A percentile compares a stretch with the other conserved stretches of the same genome.
phyloP scores from a whole-genome alignment of 2,797 vertebrate species.

The Sebastes steindachneri region DNA sequence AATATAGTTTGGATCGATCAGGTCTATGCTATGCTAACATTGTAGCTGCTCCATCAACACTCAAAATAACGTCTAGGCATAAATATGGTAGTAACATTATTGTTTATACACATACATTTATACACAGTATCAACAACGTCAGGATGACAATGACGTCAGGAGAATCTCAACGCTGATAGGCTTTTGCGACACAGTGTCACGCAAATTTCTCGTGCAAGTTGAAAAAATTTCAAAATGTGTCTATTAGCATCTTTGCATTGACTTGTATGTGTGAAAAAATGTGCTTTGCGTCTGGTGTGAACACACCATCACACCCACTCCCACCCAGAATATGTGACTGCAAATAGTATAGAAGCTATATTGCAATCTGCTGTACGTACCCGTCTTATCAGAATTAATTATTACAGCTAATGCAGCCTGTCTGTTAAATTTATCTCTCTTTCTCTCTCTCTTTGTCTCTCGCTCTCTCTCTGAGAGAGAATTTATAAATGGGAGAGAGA shows the following conservation, averaged over 20 bases:
- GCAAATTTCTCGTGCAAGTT: not conserved
- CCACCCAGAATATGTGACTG: not conserved
- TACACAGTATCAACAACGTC: not conserved
- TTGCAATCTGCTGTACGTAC: constrained; percentile 1
- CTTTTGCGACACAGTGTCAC: not conserved
- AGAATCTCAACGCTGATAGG: not conserved
- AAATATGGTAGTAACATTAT: not conserved
- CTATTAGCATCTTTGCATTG: not conserved
- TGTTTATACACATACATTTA: not conserved
- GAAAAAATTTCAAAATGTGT: not conserved
- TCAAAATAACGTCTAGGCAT: not conserved
- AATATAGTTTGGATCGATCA: not conserved
- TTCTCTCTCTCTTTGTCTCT: not conserved
- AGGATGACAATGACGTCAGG: no score
- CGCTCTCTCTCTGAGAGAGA: constrained; percentile 16
- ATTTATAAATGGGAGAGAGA: constrained; percentile 6
- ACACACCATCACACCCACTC: not conserved
- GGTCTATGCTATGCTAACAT: not conserved
- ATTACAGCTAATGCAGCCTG: constrained; percentile 22
- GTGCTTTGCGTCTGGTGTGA: not conserved
- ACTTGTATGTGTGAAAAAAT: not conserved
- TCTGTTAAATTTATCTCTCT: constrained; percentile 7
- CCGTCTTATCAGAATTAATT: constrained; percentile 47
- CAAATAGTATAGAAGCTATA: constrained; percentile 7
- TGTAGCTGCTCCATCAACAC: not conserved